Base-by-base conservation (phyloP, 2,888 invertebrate species). In the Resseliella maxima region DNA sequence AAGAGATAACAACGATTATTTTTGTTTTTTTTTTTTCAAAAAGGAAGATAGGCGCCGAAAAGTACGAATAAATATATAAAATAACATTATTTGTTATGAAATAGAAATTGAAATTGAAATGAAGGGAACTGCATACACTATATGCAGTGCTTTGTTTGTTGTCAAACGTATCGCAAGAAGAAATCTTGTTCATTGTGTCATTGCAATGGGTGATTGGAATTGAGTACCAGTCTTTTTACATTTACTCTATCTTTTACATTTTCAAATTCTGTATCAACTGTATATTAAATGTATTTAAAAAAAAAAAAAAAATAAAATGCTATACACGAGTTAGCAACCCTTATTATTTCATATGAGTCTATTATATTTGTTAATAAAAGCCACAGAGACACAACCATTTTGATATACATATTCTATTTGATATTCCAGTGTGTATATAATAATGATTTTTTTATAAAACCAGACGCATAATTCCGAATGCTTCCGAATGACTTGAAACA, bases 261-360 rank as follows among this genome's bases (percentile, higher is more conserved):
- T 54, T 18, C 5, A 12, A n/a, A 24, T n/a, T 83, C n/a, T 83
- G 24, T 38, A 24, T 36, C 38, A 83, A 83, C 83, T 38, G n/a
- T 36, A 41, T 50, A 83, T 83, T 83, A 83, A 83, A 38, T 21
- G 83, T 83, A 83, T 72, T 72, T 38, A 83, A 83, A 38, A 83
- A 38, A 83, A 36, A n/a, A n/a, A n/a, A n/a, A n/a, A n/a, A n/a
- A n/a, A n/a, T n/a, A n/a, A n/a, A 35, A 36, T 35, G 38, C 6
- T 35, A 72, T 18, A 64, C 81, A n/a, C 10, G 1, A 36, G 35
- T 81, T 5, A 3, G 41, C 83, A 83, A 83, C 83, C 83, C 83
- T 83, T 83, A 83, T 83, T 83, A 83, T 83, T 83, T 83, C 24
- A 83, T 83, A n/a, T 38, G 83, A 38, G 38, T 38, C 38, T 83